phyloP scores from a whole-genome alignment of 2,113 vertebrate species.

The Paramormyrops kingsleyae region DNA sequence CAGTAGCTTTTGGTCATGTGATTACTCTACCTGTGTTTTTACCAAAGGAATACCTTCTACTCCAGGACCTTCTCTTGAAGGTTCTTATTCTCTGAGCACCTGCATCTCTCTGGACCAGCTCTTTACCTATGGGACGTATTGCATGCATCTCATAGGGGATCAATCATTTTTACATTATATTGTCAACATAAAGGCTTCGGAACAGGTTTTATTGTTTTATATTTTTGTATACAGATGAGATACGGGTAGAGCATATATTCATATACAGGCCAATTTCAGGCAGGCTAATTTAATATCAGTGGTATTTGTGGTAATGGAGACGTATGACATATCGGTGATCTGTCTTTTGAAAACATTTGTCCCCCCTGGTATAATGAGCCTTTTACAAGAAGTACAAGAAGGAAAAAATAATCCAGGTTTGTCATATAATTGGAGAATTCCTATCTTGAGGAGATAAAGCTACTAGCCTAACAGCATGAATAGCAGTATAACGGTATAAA shows the following conservation, averaged over 20 bases:
- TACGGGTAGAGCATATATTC: not conserved
- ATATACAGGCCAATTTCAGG: not conserved
- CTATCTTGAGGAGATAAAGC: not conserved
- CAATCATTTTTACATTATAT: not conserved
- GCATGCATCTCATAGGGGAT: not conserved
- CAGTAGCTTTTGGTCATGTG: not conserved
- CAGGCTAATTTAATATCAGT: not conserved
- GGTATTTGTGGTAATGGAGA: not conserved
- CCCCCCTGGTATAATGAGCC: not conserved
- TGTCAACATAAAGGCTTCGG: not conserved
- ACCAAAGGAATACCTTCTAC: not conserved
- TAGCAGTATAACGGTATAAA: not conserved
- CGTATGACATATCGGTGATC: not conserved
- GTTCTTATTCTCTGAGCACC: not conserved
- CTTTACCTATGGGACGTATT: not conserved
- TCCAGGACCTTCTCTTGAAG: not conserved
- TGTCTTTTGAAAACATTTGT: not conserved
- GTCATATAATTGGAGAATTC: conserved; percentile 16
- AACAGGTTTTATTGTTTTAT: not conserved
- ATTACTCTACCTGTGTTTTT: not conserved
- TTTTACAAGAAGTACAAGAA: not conserved
- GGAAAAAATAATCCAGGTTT: not conserved
- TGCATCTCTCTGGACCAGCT: not conserved
- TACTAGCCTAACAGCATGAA: not conserved
- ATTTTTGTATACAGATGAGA: not conserved